Evolutionary conservation across 2,888 invertebrate species (phyloP), one percentile per base, ranked within the genome.

Genomic region (Bellardia bayeri): DNA sequence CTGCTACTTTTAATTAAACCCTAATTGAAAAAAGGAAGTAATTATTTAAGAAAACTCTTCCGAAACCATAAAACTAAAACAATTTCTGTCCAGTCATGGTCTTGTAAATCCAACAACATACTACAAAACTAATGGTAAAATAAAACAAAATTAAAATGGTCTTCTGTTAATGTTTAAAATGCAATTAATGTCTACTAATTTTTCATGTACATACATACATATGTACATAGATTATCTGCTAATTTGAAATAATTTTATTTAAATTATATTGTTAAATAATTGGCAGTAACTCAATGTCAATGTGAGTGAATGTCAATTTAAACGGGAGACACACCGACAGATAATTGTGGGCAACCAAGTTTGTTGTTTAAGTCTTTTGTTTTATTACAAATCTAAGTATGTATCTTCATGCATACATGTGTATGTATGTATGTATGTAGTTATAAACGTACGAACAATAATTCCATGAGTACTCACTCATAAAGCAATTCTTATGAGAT

Each of bases 201-300:
- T 72, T 82, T 76, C 49, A 49, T 61, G 14, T 30, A 72, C 54
- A 71, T 81, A 23, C 1, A 16, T 30, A 72, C 54, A 71, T 81
- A 23, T 23, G 23, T 23, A 23, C 23, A 16, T 30, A 72, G 61
- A 71, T 81, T 72, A 71, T 61, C 63, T 78, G 49, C 33, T 82
- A 78, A 82, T 82, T 72, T 78, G 51, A 82, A 78, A 82, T 82
- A 85, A 80, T 61, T 74, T 85, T 78, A 72, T 72, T 74, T 68
- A 82, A 76, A 76, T 78, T 82, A 61, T 82, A 79, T 71, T 78
- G 72, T 66, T 79, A 68, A 82, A 66, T 72, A 82, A 86, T 82
- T 79, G 51, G 40, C 74, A 49, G 54, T 79, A 79, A 78, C 45
- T 68, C 86, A 78, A 82, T 78, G 78, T 72, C 86, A 86, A 63